Conservation (phyloP, 2,113 vertebrate species). For the Oenanthe oenanthe region DNA sequence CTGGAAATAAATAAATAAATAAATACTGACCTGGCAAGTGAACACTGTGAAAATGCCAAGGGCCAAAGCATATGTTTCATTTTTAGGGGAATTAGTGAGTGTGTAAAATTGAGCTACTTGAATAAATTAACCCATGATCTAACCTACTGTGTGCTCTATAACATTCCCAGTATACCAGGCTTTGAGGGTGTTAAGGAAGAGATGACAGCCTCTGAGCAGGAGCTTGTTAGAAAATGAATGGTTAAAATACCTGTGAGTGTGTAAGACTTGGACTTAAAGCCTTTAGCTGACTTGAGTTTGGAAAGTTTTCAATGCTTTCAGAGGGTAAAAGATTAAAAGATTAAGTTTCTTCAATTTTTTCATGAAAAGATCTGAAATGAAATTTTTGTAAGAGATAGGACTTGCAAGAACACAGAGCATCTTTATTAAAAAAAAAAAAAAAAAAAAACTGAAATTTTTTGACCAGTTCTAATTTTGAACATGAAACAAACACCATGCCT, state of each 20-base stretch:
- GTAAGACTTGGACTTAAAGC: not conserved
- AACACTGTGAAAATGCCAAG: not conserved
- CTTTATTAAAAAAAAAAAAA: not conserved
- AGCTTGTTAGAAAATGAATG: not conserved
- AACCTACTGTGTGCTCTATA: not conserved
- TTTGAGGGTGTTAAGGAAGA: not conserved
- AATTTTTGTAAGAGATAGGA: not conserved
- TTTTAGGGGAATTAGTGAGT: not conserved
- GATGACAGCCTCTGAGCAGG: not conserved
- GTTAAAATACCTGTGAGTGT: not conserved
- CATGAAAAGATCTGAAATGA: not conserved
- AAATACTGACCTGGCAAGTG: not conserved
- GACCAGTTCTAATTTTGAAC: not conserved
- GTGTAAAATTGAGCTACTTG: not conserved
- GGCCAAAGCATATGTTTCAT: not conserved
- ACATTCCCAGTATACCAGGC: not conserved
- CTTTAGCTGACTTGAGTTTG: not conserved
- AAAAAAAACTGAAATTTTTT: not conserved
- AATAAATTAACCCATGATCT: not conserved
- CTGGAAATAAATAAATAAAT: not conserved
- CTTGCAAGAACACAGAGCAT: not conserved
- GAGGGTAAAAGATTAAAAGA: not conserved
- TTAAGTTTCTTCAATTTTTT: not conserved
- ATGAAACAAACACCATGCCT: accelerated
- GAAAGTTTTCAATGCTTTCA: not conserved